Evolutionary conservation across 1,140 invertebrate species (phyloP), one percentile per base, ranked within the genome.

Genomic region (Trachymyrmex septentrionalis): DNA sequence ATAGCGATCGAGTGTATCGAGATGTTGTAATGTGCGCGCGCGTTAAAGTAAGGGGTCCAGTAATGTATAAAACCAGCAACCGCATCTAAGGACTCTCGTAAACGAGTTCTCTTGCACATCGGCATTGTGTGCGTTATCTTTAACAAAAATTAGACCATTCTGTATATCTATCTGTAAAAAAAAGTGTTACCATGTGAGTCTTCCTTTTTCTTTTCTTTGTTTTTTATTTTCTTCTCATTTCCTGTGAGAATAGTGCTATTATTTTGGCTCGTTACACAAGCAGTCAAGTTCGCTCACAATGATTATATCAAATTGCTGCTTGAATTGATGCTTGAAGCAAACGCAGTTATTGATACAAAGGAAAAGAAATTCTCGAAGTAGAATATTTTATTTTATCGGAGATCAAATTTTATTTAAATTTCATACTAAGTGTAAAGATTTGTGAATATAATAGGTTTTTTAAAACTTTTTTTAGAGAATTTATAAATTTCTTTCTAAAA

Each of bases 51-150:
- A 86, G 64, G 72, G 75, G 34, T 67, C 38, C 24, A 61, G 10
- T 53, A 71, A 73, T 78, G 44, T 90, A 90, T 90, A 90, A 88
- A 89, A 88, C 27, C 7, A 21, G 24, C 27, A 34, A 16, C 9
- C 19, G 16, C 16, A 9, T 76, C n/a, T 59, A 34, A 53, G n/a
- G 0, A 14, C 34, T 21, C 19, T 72, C 48, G 6, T 63, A 82
- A 76, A 30, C 76, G 82, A 59, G 44, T 16, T 53, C 87, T 69
- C 19, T n/a, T 10, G 80, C 27, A 64, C 67, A 73, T 61, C 53
- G 55, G 16, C 24, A 50, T 59, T 44, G 24, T 12, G 21, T 30
- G 12, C 19, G 14, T 82, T 63, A 7, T 50, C 55, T 61, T 19
- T 21, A 69, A 57, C 55, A 34, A 16, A 73, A 61, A 50, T 21